phyloP scores from a whole-genome alignment of 2,888 invertebrate genomes.

The Erebia aethiops region DNA sequence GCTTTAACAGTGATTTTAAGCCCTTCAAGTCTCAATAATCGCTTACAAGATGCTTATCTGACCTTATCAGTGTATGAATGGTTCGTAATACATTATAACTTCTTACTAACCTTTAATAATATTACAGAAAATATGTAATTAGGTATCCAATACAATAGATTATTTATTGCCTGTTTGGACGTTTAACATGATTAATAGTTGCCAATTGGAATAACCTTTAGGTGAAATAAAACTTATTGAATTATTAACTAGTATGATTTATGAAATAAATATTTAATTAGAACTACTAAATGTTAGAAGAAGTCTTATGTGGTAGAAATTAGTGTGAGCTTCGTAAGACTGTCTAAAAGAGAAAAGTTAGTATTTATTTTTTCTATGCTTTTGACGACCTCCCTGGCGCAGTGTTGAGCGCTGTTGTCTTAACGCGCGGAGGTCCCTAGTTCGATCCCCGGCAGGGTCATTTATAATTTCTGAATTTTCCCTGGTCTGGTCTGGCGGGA shows the following conservation, averaged over 20 bases:
- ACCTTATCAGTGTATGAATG: slow-evolving; percentile 8
- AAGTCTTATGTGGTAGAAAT: no score
- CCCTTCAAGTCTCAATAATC: background rate
- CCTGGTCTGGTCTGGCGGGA: no score
- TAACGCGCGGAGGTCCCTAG: no score
- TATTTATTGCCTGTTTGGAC: slow-evolving; percentile 29
- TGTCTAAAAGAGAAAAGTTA: no score
- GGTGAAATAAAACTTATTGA: slow-evolving; percentile 15
- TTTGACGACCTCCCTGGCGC: no score
- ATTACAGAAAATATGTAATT: slow-evolving; percentile 28
- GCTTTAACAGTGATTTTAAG: background rate
- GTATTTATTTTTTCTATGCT: no score
- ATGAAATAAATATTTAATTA: background rate
- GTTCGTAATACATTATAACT: background rate
- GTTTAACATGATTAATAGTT: slow-evolving; percentile 22
- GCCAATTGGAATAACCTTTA: slow-evolving; percentile 26
- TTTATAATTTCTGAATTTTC: no score
- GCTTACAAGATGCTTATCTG: slow-evolving; percentile 5
- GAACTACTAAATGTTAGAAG: no score
- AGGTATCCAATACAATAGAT: slow-evolving; percentile 24
- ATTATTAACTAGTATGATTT: background rate
- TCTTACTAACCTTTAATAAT: slow-evolving; percentile 20
- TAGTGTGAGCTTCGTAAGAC: no score
- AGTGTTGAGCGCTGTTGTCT: no score
- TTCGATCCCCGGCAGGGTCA: no score